Evolutionary conservation across 2,888 invertebrate species (phyloP).

Genomic region (Listrodromus nycthemerus): DNA sequence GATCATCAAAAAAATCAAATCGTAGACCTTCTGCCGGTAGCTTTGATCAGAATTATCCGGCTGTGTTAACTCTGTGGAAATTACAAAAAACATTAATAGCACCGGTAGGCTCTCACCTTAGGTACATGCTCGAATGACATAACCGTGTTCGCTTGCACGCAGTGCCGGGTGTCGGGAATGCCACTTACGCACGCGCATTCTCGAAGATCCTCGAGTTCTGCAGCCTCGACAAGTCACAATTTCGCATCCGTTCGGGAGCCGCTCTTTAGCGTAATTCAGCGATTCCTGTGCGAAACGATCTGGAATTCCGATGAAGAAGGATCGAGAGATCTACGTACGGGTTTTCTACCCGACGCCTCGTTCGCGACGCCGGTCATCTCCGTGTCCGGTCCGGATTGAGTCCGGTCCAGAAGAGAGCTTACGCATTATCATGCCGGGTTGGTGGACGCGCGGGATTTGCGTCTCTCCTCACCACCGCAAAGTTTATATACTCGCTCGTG

Average conservation of each 20-base stretch:
- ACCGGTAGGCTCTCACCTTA: neutral
- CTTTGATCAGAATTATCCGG: neutral
- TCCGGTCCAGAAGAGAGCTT: constrained; percentile 46
- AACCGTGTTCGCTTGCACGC: constrained; percentile 31
- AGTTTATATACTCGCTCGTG: constrained; percentile 52
- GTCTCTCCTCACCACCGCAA: constrained; percentile 3
- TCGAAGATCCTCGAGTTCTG: constrained; percentile 28
- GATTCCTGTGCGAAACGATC: constrained; percentile 81
- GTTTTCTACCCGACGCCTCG: constrained; percentile 30
- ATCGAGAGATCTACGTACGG: constrained; percentile 65
- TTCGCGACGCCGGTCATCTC: constrained; percentile 63
- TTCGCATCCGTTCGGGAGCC: constrained; percentile 59
- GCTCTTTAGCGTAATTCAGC: constrained; percentile 82
- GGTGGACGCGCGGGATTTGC: constrained; percentile 47
- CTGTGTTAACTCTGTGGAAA: neutral
- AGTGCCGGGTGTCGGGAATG: constrained; percentile 40
- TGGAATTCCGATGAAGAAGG: constrained; percentile 76
- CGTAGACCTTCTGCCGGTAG: neutral
- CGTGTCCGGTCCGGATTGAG: constrained; percentile 71
- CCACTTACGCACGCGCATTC: constrained; percentile 19
- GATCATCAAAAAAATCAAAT: neutral
- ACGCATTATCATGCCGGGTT: constrained; percentile 12
- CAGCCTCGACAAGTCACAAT: constrained; percentile 52
- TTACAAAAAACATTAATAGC: neutral
- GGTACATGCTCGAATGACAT: constrained; percentile 15